Percentiles rank a stretch among this genome's conserved stretches.
These are phyloP conservation scores for Epizoanthus stellaris DNA, from an alignment of 92 coral and sea anemone genomes.

Conservation along the genomic window DNA sequence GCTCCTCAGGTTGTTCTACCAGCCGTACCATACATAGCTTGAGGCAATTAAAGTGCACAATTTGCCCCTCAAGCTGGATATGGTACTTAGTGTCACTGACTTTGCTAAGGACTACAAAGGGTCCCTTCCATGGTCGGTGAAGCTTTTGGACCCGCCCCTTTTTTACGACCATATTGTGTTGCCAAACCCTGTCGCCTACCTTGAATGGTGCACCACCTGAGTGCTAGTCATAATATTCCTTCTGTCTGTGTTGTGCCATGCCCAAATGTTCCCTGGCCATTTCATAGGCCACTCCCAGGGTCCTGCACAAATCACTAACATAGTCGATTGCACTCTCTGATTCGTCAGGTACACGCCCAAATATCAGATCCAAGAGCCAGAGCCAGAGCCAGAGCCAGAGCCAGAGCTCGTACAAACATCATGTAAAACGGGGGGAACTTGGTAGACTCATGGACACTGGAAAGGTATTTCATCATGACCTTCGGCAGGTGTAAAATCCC, in stretches of 20 bases:
- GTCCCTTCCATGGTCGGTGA: constrained; percentile 47
- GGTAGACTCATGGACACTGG: constrained; percentile 38
- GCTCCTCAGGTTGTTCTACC: not conserved
- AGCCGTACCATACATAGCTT: constrained; percentile 6
- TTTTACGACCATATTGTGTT: constrained; percentile 25
- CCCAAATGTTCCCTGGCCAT: constrained; percentile 39
- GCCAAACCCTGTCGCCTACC: constrained; percentile 48
- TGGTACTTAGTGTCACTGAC: constrained; percentile 24
- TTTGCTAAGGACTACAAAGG: not conserved
- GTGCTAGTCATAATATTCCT: constrained; percentile 50
- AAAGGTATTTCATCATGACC: constrained; percentile 50
- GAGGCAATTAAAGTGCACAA: constrained; percentile 46
- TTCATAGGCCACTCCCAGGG: constrained; percentile 32
- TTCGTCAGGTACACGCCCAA: constrained; percentile 20
- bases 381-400: too few species aligned
- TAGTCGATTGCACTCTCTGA: constrained; percentile 2
- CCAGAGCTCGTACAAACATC: not conserved
- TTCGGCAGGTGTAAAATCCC: constrained; percentile 53
- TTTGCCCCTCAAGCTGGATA: constrained; percentile 18
- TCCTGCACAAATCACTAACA: constrained; percentile 11
- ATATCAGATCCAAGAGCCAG: not conserved
- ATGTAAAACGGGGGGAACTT: constrained; percentile 27
- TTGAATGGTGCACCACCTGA: constrained; percentile 33
- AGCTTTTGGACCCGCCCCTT: constrained; percentile 41
- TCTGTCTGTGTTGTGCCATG: constrained; percentile 44